Base-by-base conservation (phyloP, 2,113 vertebrate genomes). In the Stomatorhinus ivindoensis region DNA sequence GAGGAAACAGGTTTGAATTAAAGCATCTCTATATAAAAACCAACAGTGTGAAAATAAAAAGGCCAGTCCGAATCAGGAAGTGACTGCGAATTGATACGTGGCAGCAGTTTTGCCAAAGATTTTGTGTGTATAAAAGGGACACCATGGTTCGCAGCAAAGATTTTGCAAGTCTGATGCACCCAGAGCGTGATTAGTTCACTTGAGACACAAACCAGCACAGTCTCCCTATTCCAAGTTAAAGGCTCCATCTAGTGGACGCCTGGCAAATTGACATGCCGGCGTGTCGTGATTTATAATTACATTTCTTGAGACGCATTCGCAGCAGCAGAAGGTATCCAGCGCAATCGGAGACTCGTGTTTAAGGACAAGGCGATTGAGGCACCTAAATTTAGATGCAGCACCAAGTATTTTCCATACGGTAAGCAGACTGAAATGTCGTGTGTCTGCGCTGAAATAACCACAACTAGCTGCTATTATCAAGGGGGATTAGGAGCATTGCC, bases 391-490 rank as follows among this genome's bases (percentile, higher is more conserved):
- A 53, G 39, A 46, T 9, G 51, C 89, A 47, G 90, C 90, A 88
- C 91, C 82, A 53, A 50, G 39, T 21, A 47, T 90, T 89, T 91
- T 90, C 88, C 89, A 91, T 61, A 84, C 58, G 87, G 87, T 88
- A 92, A 91, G 85, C 58, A 89, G 35, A 46, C 51, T 42, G 89
- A 84, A 89, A 89, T 86, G 46, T n/a, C 1, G 21, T 7, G 42
- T 31, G 88, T 46, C 84, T 76, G 86, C 51, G 11, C 24, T 83
- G 83, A 86, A 82, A 86, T 69, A 61, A 10, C 9, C 24, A 31
- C 13, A 42, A 19, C 15, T 76, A 76, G 31, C 10, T 13, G 65
- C 65, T 76, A 76, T 19, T n/a, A 82, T 88, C 58, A 31, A 89
- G 61, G 31, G 17, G 50, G 55, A 87, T 58, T 87, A 58, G 58